Base-by-base conservation (phyloP, 1,140 invertebrate species). In the Zophobas morio region DNA sequence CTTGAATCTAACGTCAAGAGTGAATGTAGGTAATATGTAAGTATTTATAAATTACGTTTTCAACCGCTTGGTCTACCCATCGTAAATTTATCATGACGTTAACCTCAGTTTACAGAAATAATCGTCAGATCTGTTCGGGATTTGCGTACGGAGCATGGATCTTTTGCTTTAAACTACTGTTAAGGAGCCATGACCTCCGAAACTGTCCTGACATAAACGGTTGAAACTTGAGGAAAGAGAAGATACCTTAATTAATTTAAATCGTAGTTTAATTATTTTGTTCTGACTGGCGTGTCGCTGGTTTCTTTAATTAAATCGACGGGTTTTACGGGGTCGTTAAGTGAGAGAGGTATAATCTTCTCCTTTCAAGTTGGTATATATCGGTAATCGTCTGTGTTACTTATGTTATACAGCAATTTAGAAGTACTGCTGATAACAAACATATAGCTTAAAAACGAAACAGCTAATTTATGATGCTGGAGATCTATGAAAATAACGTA, bases 211-310 rank as follows among this genome's bases (percentile, higher is more conserved):
- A 51, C 49, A 42, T 66, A 66, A 66, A 66, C 35, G 56, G n/a
- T 60, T 60, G 56, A 5, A 60, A 60, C 60, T 42, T 40, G 60
- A 40, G 57, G 57, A 63, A 37, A 63, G 39, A 20, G 60, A 60
- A 36, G 60, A 66, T 39, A 47, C 39, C 60, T 66, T 66, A 8
- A 66, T 66, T 66, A 66, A 66, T 46, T 66, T 66, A 42, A 66
- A 66, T 66, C 42, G 60, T 33, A 63, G 6, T 39, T 42, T 66
- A 66, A 66, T 66, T 66, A 66, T 66, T 66, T 66, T 42, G 35
- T 36, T 34, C 36, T 63, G 36, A 36, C 39, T 20, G 42, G 6
- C 42, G 3, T 8, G 42, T 46, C 6, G 6, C n/a, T 60, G 56
- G 53, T n/a, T 33, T 37, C 20, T 37, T 66, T 66, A 66, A 66